Base-by-base conservation (phyloP, 2,113 vertebrate genomes). In the Erinaceus europaeus region DNA sequence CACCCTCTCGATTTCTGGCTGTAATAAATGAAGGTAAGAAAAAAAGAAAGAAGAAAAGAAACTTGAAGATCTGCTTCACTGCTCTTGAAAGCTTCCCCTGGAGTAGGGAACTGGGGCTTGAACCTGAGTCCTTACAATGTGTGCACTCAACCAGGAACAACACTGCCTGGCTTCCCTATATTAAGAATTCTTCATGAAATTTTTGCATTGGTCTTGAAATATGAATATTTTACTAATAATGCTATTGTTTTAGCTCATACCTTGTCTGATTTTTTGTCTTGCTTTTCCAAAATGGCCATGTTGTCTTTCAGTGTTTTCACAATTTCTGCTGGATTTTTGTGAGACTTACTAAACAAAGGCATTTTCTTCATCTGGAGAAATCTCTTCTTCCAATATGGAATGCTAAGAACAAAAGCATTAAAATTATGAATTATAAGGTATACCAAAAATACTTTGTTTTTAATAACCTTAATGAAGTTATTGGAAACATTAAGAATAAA, bases 261-360 rank as follows among this genome's bases (percentile, higher is more conserved):
- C 98, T 99, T 99, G 69, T 99, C 99, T 72, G 98, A 98, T 97
- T 99, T 99, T 97, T 98, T 99, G 55, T 99, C 98, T 95, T 99
- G 99, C 89, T 99, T 99, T 94, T 99, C 98, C 95, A 99, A 97
- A 95, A 99, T 97, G 73, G 97, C 97, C 98, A 99, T 94, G 96
- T 99, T 99, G 91, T 99, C 98, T 96, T 98, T 99, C 84, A 99
- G 96, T 65, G 97, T 98, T 97, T 97, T 98, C 95, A 99, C 98
- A 79, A 99, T 98, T 95, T 99, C 99, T 29, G 97, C 97, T 44
- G 99, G 99, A 96, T 98, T 99, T 97, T 99, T 99, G 96, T 99
- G 98, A 6, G 99, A 98, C 97, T 99, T 99, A 96, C 98, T 98
- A 92, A 99, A 99, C 94, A 99, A 98, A 88, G 99, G 99, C 99